Conservation (phyloP, 2,113 vertebrate species). For the Gracilinanus agilis region DNA sequence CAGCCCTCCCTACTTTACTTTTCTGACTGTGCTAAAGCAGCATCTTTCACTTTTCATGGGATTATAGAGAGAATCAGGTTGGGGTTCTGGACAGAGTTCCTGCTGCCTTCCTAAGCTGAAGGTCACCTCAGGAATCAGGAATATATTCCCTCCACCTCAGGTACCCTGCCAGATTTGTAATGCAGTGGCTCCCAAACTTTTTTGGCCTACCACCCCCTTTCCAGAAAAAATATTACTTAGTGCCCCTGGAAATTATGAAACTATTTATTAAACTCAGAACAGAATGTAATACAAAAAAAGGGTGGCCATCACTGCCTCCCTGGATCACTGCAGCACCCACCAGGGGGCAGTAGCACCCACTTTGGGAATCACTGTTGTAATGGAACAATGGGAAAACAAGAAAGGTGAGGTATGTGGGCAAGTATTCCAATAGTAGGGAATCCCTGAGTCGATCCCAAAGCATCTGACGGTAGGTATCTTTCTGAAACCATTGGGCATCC, state of each 20-base stretch:
- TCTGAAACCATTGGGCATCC: neutral
- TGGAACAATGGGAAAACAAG: neutral
- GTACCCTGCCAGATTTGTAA: neutral
- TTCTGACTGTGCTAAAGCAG: neutral
- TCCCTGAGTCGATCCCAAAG: neutral
- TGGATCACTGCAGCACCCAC: too few species aligned
- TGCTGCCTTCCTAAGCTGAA: neutral
- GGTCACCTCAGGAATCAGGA: neutral
- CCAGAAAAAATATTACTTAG: too few species aligned
- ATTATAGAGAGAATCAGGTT: neutral
- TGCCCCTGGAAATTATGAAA: too few species aligned
- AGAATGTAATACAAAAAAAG: too few species aligned
- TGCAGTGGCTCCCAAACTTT: too few species aligned
- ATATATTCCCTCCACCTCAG: neutral
- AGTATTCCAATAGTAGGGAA: neutral
- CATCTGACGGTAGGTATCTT: neutral
- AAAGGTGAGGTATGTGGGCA: neutral
- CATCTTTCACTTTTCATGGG: neutral
- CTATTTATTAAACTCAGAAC: too few species aligned
- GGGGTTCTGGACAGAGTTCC: neutral
- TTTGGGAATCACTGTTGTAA: too few species aligned
- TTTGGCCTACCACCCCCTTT: too few species aligned
- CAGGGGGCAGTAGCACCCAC: too few species aligned
- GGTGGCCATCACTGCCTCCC: too few species aligned
- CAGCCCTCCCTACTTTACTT: neutral